Percentiles rank a stretch among this genome's conserved stretches.
These are phyloP conservation scores for Tetranychus piercei DNA, from an alignment of 2,888 invertebrate species.

Conservation along the genomic window DNA sequence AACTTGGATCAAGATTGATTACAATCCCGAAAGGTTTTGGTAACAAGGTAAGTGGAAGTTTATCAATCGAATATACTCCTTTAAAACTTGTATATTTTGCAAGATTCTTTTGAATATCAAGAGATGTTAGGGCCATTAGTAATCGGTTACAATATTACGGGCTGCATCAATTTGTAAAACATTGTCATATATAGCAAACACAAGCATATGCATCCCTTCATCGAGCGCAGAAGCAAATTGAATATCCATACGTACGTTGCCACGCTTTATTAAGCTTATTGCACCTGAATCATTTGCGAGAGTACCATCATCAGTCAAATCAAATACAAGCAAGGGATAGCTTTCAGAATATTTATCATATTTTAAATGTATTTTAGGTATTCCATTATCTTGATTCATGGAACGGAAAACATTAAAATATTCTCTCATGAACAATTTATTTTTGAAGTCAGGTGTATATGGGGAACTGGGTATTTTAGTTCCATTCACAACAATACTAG, in stretches of 20 bases:
- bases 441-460: too few species aligned
- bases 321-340: neutral
- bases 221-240: neutral
- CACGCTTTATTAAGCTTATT: neutral
- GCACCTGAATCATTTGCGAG: neutral
- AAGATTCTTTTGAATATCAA: too few species aligned
- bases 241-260: neutral
- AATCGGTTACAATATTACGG: too few species aligned
- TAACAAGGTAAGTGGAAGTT: too few species aligned
- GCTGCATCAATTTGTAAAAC: too few species aligned
- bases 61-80: too few species aligned
- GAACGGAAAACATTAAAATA: neutral
- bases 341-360: neutral
- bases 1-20: neutral
- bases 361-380: neutral
- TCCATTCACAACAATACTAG: too few species aligned
- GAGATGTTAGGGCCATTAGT: too few species aligned
- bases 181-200: neutral
- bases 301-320: neutral
- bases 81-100: too few species aligned
- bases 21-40: too few species aligned
- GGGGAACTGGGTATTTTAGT: too few species aligned
- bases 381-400: neutral
- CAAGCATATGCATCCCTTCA: neutral
- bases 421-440: neutral